Base-by-base conservation (phyloP, 2,113 vertebrate genomes). In the Prolemur simus region DNA sequence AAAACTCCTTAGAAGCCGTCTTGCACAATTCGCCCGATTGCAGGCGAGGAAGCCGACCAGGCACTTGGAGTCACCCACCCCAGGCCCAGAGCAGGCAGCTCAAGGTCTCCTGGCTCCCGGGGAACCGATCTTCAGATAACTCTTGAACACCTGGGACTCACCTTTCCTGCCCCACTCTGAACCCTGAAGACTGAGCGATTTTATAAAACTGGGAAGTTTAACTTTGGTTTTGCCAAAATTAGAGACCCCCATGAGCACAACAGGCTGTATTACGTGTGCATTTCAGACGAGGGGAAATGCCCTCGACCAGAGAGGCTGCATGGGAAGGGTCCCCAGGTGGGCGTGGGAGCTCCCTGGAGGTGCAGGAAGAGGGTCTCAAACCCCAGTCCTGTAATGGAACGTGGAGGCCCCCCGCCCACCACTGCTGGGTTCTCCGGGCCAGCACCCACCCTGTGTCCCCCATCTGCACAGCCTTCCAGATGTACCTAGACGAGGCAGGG, bases 231-330 rank as follows among this genome's bases (percentile, higher is more conserved):
- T 29, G 56, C 58, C 93, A 56, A 29, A 66, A 32, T 42, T 29
- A 13, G 37, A 84, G 34, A 52, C 63, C 32, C 8, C 1, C 0
- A 1, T 39, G 54, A 69, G 84, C 71, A 6, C 5, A 6, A 3
- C 21, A 1, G 5, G 8, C 10, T 73, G 32, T 12, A 42, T 42
- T 9, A 27, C 54, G 49, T 42, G 34, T 6, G 25, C 56, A 17
- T 54, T n/a, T 66, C 63, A 9, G 47, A 34, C 21, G n/a, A 34
- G 56, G 56, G 54, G 27, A 37, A 17, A 32, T 66, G 86, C n/a
- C 25, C 37, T 54, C n/a, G n/a, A n/a, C n/a, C n/a, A n/a, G n/a
- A n/a, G n/a, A n/a, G 20, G 45, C 12, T 0, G 8, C 0, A 0
- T 3, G 9, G 52, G n/a, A 17, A 54, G 47, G 20, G 37, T 20